Base-by-base conservation (phyloP, 2,888 invertebrate genomes). In the Amiota minor region DNA sequence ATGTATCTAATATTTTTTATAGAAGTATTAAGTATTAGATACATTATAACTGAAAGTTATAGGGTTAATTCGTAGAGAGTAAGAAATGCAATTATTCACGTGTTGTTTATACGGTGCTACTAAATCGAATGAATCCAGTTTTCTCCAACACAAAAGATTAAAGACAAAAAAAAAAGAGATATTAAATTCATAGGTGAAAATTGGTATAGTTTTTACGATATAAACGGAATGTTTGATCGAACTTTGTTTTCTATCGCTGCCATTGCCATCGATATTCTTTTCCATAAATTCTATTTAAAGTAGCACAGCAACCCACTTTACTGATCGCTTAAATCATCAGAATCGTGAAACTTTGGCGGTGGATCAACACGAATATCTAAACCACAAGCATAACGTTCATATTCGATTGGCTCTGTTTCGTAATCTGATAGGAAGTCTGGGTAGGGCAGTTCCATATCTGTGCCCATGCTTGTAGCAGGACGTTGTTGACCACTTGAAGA, bases 331-430 rank as follows among this genome's bases (percentile, higher is more conserved):
- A 86, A 76, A 79, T 92, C 92, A 81, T 93, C 93, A 86, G 95
- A 95, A 84, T 94, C 94, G 81, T 95, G 95, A 83, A 95, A 92
- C 78, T 94, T 91, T 71, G 95, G 95, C 71, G 95, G 95, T n/a
- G 95, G 95, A 82, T 95, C 92, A 45, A 93, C 93, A 50, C 94
- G 92, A 20, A 95, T 93, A 84, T 95, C 95, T 86, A 95, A 93
- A 79, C 95, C 95, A n/a, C 93, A 93, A 73, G 93, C 90, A 87
- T 94, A 92, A 83, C 93, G 92, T 87, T 95, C 92, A 81, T 92
- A 91, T 89, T 93, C 90, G 76, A 91, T 91, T 1, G 91, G 90
- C 78, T 91, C 91, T 45, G 91, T 91, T 80, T 92, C 92, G 64
- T 90, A 91, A 77, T 92, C 92, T 1, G 89, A 89, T 11, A 90